Base-by-base conservation (phyloP, 2,113 vertebrate genomes). In the Heterotilapia buettikoferi region DNA sequence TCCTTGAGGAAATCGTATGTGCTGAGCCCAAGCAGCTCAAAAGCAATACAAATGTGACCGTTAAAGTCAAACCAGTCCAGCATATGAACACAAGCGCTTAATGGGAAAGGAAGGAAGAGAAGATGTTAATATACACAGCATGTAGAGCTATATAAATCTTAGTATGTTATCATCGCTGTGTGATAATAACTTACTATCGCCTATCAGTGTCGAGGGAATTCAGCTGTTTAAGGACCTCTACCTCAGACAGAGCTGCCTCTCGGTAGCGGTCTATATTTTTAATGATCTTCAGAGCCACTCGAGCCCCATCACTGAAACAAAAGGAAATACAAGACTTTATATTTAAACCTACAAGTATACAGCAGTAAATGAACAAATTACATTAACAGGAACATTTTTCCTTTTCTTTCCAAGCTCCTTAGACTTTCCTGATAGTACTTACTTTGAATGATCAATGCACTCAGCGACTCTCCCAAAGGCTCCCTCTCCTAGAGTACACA, bases 381-480 rank as follows among this genome's bases (percentile, higher is more conserved):
- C 63, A 68, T 40, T 68, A 40, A 68, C 33, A 68, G 68, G 31
- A 81, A 24, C 40, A 38, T 16, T 36, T 31, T 19, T 36, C 19
- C 2, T 18, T 66, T 36, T 38, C 61, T 66, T 66, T 59, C 57
- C 57, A 31, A 59, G 56, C 56, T 59, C 26, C 57, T 59, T 59
- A 59, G 56, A 59, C 14, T 59, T 61, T 13, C 16, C 3, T 14
- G 18, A 29, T 9, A 13, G 5, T 36, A 90, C 97, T 96, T 96
- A 97, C 97, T 96, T 96, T 80, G 89, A 93, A 92, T 97, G 97
- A 97, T 99, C 98, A 95, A 98, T 97, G 94, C 98, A 99, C 92
- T 99, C 98, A 43, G 98, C 98, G 16, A 99, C 98, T 96, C 98
- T 99, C 89, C 98, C 98, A 98, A 99, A 99, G 92, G 98, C 98